These are phyloP conservation scores for Alca torda DNA, from an alignment of 2,797 vertebrate genomes.

Conservation along the genomic window DNA sequence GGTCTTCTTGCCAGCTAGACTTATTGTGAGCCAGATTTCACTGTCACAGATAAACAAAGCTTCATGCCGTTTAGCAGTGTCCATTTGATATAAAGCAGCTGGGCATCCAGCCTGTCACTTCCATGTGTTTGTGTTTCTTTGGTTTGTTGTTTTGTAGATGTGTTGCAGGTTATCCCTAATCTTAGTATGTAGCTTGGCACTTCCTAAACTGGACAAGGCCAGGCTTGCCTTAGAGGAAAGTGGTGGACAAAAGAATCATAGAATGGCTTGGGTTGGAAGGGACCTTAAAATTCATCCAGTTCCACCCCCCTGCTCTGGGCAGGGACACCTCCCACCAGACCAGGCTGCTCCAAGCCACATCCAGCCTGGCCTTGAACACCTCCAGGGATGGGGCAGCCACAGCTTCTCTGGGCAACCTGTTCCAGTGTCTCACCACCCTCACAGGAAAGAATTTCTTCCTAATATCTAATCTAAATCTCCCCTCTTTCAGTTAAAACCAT, in stretches of 20 bases:
- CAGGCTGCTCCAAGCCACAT: too few relatives aligned
- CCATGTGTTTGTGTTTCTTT: neutral
- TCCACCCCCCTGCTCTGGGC: too few relatives aligned
- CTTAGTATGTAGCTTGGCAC: neutral
- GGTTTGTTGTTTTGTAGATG: neutral
- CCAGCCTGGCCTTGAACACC: too few relatives aligned
- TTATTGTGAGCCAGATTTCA: neutral
- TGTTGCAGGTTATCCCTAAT: neutral
- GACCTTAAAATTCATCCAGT: too few relatives aligned
- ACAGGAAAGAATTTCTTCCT: too few relatives aligned
- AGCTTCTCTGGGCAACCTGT: too few relatives aligned
- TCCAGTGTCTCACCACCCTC: too few relatives aligned
- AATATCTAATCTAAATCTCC: too few relatives aligned
- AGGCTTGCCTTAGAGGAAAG: neutral
- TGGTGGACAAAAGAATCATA: neutral
- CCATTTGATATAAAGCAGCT: neutral
- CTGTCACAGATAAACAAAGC: neutral
- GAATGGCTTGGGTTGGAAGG: too few relatives aligned
- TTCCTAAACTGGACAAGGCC: neutral
- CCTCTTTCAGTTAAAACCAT: too few relatives aligned
- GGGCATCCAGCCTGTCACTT: neutral
- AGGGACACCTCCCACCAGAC: too few relatives aligned
- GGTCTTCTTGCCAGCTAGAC: neutral
- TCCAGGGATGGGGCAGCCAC: too few relatives aligned
- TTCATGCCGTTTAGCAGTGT: rapidly evolving